Percentiles rank a stretch among this genome's conserved stretches.
These are phyloP conservation scores for Hoplodrina blanda DNA, from an alignment of 2,888 invertebrate genomes.

Conservation along the genomic window DNA sequence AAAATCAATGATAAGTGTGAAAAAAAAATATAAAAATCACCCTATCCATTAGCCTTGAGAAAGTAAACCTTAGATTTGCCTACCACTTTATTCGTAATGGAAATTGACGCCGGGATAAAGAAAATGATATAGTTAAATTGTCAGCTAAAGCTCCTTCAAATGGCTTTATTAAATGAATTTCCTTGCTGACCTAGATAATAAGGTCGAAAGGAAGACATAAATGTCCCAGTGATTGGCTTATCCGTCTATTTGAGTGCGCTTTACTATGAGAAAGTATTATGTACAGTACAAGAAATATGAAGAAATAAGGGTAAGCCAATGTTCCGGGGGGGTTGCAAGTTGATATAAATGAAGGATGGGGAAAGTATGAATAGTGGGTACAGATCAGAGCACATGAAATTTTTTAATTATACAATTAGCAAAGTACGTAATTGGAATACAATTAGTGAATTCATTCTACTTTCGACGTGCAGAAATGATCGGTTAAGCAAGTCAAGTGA, in stretches of 20 bases:
- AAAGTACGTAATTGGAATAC: too few relatives aligned
- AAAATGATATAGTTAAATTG: conserved; percentile 31
- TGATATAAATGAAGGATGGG: too few relatives aligned
- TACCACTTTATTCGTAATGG: conserved; percentile 13
- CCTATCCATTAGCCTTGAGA: neutral
- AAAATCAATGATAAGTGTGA: too few relatives aligned
- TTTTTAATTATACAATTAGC: too few relatives aligned
- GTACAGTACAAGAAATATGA: neutral
- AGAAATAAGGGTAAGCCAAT: neutral
- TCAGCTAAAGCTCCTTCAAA: conserved; percentile 18
- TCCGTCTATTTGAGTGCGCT: conserved; percentile 9
- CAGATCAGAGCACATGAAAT: too few relatives aligned
- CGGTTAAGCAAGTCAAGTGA: too few relatives aligned
- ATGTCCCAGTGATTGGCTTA: conserved; percentile 28
- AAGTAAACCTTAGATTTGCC: neutral
- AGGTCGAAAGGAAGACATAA: conserved; percentile 27
- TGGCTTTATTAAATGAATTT: conserved; percentile 34
- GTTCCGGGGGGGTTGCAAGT: too few relatives aligned
- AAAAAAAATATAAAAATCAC: too few relatives aligned
- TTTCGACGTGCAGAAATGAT: too few relatives aligned
- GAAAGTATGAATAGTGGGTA: too few relatives aligned
- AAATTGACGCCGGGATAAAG: conserved; percentile 12
- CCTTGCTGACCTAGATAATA: conserved; percentile 30
- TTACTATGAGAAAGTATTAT: conserved; percentile 13
- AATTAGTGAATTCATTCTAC: too few relatives aligned